Evolutionary conservation across 53 echinoderm and acorn worm genomes (phyloP).

Genomic region (Crossaster papposus): DNA sequence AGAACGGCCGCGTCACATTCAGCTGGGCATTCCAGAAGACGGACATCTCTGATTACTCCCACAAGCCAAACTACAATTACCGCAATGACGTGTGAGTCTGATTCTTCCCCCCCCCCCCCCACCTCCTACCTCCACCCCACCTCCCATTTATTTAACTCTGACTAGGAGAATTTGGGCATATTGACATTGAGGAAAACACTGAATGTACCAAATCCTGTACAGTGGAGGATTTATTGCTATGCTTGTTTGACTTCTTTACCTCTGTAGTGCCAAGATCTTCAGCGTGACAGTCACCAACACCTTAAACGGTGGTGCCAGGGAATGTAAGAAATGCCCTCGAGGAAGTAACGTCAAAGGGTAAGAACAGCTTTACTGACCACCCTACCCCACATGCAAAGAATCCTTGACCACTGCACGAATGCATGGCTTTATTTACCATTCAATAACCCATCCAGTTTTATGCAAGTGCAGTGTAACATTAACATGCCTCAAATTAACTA

Average conservation of each 20-base stretch:
- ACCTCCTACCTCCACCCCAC: neutral
- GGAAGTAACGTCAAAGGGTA: slow-evolving; percentile 83
- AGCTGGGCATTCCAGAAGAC: slow-evolving; percentile 99
- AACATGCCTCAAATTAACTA: too few species aligned
- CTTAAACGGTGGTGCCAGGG: slow-evolving; percentile 83
- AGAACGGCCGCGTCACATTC: slow-evolving; percentile 69
- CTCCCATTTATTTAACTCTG: too few species aligned
- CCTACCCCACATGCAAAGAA: neutral
- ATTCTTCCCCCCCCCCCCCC: neutral
- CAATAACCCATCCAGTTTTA: neutral
- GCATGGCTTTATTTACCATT: slow-evolving; percentile 9
- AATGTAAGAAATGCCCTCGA: slow-evolving; percentile 79
- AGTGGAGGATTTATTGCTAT: neutral
- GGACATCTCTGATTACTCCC: slow-evolving; percentile 59
- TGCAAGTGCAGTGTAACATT: neutral
- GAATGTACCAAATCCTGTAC: neutral
- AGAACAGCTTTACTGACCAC: slow-evolving; percentile 22
- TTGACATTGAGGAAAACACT: too few species aligned
- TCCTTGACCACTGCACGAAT: neutral
- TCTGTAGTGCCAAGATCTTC: slow-evolving; percentile 78
- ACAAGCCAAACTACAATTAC: slow-evolving; percentile 45
- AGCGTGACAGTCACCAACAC: slow-evolving; percentile 84
- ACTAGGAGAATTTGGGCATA: too few species aligned
- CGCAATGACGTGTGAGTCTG: slow-evolving; percentile 85
- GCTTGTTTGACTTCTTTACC: neutral